Percentiles rank a stretch among this genome's conserved stretches.
Conservation (phyloP, 1,140 invertebrate genomes). For the Campoletis sonorensis region DNA sequence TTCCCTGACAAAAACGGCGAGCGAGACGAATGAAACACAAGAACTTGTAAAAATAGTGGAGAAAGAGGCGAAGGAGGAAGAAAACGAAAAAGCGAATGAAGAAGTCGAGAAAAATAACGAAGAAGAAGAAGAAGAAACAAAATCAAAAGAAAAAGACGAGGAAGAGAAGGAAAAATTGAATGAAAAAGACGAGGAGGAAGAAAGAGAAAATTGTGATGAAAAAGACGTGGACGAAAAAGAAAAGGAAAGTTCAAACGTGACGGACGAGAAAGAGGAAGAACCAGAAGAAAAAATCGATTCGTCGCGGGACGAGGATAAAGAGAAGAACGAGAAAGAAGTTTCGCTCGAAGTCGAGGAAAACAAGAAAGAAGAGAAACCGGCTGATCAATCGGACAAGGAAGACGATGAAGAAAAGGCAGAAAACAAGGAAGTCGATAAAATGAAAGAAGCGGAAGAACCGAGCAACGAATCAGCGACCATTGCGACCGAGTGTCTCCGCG, state of each 20-base stretch:
- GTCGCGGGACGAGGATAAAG: background rate
- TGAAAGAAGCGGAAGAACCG: slow-evolving; percentile 19
- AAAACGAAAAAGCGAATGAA: background rate
- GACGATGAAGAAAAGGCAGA: background rate
- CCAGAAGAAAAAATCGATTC: background rate
- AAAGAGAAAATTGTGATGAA: background rate
- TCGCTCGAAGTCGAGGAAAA: background rate
- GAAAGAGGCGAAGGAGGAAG: background rate
- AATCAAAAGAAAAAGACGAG: background rate
- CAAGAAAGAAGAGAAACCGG: slow-evolving; percentile 13
- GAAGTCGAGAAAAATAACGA: too few species aligned
- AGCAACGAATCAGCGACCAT: slow-evolving; percentile 40
- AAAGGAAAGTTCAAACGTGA: too few species aligned
- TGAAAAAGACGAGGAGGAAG: background rate
- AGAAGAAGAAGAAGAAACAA: too few species aligned
- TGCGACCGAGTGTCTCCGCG: slow-evolving; percentile 53
- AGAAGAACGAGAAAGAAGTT: background rate
- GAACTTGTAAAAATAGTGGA: background rate
- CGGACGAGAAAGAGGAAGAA: background rate
- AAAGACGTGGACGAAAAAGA: too few species aligned
- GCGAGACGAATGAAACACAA: too few species aligned
- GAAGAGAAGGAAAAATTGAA: too few species aligned
- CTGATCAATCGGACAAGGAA: slow-evolving; percentile 1
- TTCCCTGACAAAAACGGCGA: too few species aligned
- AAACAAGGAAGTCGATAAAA: background rate